Conservation (phyloP, 2,888 invertebrate species). For the Chymomyza fuscimana region DNA sequence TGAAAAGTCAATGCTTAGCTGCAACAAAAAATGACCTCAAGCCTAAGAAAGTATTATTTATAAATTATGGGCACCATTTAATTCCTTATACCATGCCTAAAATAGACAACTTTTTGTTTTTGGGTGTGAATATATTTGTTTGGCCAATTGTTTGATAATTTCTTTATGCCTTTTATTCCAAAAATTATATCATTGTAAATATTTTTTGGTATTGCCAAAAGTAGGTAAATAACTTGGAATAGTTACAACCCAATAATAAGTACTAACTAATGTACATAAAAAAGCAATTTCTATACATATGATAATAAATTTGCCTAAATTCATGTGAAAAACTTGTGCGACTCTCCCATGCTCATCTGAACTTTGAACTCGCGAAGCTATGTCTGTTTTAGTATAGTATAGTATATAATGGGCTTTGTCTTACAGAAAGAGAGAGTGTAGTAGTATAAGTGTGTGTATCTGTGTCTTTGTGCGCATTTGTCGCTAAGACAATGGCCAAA, state of each 20-base stretch:
- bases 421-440: not conserved
- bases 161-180: not conserved
- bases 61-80: no score
- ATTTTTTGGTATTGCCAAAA: not conserved
- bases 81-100: no score
- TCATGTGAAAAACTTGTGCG: constrained; percentile 55
- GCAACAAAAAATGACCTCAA: no score
- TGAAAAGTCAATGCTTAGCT: no score
- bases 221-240: constrained; percentile 2
- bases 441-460: not conserved
- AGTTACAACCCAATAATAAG: not conserved
- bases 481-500: constrained; percentile 52
- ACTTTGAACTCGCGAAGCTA: not conserved
- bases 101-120: not conserved
- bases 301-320: constrained; percentile 48
- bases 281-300: constrained; percentile 20
- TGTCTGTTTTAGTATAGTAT: not conserved
- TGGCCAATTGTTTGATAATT: constrained; percentile 1
- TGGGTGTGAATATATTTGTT: not conserved
- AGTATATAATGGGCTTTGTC: constrained; percentile 1
- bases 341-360: not conserved
- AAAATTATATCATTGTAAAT: constrained; percentile 16
- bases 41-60: no score
- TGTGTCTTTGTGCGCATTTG: not conserved
- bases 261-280: constrained; percentile 19